These are phyloP conservation scores for Dasyurus viverrinus DNA, from an alignment of 2,113 vertebrate genomes.

Conservation along the genomic window DNA sequence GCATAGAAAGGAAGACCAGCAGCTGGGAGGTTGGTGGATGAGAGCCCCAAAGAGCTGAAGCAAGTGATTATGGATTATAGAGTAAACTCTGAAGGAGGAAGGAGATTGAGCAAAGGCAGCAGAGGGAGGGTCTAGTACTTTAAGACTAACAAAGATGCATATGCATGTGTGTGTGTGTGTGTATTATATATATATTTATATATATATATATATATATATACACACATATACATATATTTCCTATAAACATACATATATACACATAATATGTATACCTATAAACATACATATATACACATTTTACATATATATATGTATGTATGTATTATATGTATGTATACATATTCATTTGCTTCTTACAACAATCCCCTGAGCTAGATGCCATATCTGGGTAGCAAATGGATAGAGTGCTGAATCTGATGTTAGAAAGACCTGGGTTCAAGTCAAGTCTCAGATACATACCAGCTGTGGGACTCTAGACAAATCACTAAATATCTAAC, in stretches of 20 bases:
- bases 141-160: not conserved
- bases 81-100: not conserved
- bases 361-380: not conserved
- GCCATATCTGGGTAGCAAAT: not conserved
- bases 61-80: not conserved
- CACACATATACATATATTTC: too few relatives aligned
- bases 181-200: too few relatives aligned
- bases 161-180: too few relatives aligned
- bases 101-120: not conserved
- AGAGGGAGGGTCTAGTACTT: not conserved
- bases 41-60: not conserved
- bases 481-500: not conserved
- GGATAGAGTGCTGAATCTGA: not conserved
- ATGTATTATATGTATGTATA: not conserved
- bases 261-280: too few relatives aligned
- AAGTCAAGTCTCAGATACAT: not conserved
- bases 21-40: not conserved
- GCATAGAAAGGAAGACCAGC: not conserved
- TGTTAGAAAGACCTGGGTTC: not conserved
- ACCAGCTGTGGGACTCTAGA: not conserved
- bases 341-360: not conserved
- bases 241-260: too few relatives aligned
- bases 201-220: too few relatives aligned
- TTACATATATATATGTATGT: too few relatives aligned
- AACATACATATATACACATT: too few relatives aligned